Percentiles rank a stretch among this genome's conserved stretches.
phyloP scores from a whole-genome alignment of 2,888 invertebrate genomes.

The Noctua janthe region DNA sequence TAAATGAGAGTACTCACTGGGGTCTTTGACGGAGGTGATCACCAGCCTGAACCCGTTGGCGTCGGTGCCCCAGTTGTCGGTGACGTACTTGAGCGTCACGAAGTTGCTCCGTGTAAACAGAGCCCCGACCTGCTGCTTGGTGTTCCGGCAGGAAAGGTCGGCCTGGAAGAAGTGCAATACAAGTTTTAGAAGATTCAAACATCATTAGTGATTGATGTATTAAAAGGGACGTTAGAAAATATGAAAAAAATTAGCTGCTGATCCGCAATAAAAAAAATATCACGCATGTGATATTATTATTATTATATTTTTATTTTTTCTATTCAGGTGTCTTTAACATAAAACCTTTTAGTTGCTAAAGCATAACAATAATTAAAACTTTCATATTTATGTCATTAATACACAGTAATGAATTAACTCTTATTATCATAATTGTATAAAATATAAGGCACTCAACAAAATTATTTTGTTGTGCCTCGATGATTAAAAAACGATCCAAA shows the following conservation, averaged over 20 bases:
- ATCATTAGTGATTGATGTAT: background rate
- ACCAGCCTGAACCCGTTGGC: conserved; percentile 97
- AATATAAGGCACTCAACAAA: background rate
- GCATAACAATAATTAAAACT: background rate
- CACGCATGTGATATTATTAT: background rate
- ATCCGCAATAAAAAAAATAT: background rate
- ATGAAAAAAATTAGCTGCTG: background rate
- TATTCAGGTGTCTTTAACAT: background rate
- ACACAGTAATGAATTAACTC: background rate
- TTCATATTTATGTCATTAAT: background rate
- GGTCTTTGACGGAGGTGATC: conserved; percentile 98
- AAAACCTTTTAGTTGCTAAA: background rate
- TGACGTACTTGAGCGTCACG: conserved; percentile 97
- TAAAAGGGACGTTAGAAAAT: background rate
- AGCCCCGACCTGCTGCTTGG: conserved; percentile 96
- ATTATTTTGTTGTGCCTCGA: too few relatives aligned
- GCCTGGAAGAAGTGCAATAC: conserved; percentile 91
- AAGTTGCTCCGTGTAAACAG: conserved; percentile 98
- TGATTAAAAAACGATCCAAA: background rate
- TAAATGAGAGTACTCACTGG: conserved; percentile 92
- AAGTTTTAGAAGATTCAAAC: background rate
- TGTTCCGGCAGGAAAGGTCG: conserved; percentile 97
- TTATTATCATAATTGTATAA: background rate
- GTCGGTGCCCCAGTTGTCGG: conserved; percentile 97
- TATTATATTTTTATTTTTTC: too few relatives aligned